Base-by-base conservation (phyloP, 2,888 invertebrate genomes). In the Nebria brevicollis region DNA sequence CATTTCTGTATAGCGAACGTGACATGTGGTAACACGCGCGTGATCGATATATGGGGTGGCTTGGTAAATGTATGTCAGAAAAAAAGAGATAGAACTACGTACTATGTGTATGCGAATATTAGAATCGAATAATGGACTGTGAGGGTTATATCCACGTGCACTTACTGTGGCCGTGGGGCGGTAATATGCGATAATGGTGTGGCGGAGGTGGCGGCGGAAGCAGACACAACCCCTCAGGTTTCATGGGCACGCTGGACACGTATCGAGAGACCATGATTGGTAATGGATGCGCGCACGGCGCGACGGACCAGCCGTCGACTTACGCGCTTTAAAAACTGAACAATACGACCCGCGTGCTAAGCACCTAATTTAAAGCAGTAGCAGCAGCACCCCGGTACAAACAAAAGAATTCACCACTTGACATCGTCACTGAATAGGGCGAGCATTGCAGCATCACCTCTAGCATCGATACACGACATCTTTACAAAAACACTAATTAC, bases 211-310 rank as follows among this genome's bases (percentile, higher is more conserved):
- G 87, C 83, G 87, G 87, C 79, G 88, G 88, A 83, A 88, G 83
- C 82, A 89, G 83, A 84, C 89, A 89, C 82, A 89, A 86, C 83
- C 88, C 88, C 83, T 89, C 89, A 85, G 87, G 89, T 84, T 89
- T 89, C 82, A 89, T 88, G 75, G 89, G 88, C 81, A 88, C 89
- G 84, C 88, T 88, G 77, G 85, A 83, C 74, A 88, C 88, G 85
- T 88, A 89, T 84, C 89, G 87, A 82, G 89, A 89, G 84, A 88
- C 89, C 89, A 89, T 89, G 85, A 85, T 86, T 81, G 77, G 68
- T 66, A 76, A 73, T 68, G 65, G 43, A 73, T 75, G 13, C 68
- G 77, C 76, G 73, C 73, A 72, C 74, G 34, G 73, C 72, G 68
- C 79, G 79, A 83, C 82, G 78, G 82, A 72, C 78, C 79, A 79